Evolutionary conservation across 2,888 invertebrate genomes (phyloP), one percentile per base, ranked within the genome.

Genomic region (Trypoxylon attenuatum): DNA sequence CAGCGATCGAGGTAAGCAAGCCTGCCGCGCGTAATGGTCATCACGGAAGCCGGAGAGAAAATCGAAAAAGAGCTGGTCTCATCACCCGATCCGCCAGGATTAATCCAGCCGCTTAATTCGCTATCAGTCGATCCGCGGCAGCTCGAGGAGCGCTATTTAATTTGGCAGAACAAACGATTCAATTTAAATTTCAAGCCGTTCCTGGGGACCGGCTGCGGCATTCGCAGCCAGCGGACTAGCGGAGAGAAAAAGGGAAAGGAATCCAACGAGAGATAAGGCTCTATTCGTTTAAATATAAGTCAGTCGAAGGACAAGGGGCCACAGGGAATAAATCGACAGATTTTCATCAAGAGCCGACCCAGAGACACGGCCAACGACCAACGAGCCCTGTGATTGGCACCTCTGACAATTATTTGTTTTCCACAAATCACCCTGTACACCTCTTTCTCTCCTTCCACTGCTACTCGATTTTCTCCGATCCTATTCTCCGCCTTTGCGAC

Each of bases 371-470:
- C 56, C 50, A 42, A 52, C 62, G 61, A 69, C 69, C 75, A 77
- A 80, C 74, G 71, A 80, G 71, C 55, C 53, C 73, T 72, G 76
- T 76, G 77, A 82, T 80, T 78, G 81, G 74, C 80, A 80, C 70
- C 79, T 51, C 67, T 74, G 81, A 80, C 80, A 82, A 82, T 82
- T 82, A 81, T 81, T 79, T 80, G 81, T 76, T 77, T 78, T 72
- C 79, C 76, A 79, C 77, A 81, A 82, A 81, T 82, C 79, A 79
- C 81, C 47, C 23, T 52, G 59, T 45, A 27, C 33, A 50, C 29
- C 33, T 1, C 33, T 33, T n/a, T 10, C n/a, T 1, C 33, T 33
- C 29, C 25, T 25, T 4, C 25, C 25, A 5, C 25, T n/a, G n/a
- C n/a, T n/a, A n/a, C n/a, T n/a, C n/a, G n/a, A n/a, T n/a, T n/a